A percentile compares a stretch with the other conserved stretches of the same genome.
phyloP scores from a whole-genome alignment of 2,888 invertebrate species.

The Tipula vernalis region DNA sequence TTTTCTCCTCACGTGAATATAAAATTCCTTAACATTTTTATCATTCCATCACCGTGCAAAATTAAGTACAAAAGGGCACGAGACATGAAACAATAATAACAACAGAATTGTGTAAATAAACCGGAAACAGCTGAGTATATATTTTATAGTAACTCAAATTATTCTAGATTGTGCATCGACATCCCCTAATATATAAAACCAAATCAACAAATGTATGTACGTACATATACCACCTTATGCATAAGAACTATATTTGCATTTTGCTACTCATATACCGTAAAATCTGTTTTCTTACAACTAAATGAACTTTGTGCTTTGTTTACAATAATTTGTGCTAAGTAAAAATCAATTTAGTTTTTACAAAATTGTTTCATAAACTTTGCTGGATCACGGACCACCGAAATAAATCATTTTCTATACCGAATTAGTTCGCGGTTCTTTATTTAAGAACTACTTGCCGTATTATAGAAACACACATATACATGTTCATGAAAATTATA shows the following conservation, averaged over 20 bases:
- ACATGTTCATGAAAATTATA: neutral
- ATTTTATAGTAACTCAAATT: neutral
- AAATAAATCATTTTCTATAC: no score
- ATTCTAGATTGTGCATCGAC: neutral
- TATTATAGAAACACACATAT: neutral
- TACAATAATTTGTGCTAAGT: no score
- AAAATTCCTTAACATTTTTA: neutral
- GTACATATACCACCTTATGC: neutral
- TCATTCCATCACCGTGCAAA: neutral
- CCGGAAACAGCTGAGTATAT: slow-evolving; percentile 5
- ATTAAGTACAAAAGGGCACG: neutral
- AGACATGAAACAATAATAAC: neutral
- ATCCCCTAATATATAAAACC: neutral
- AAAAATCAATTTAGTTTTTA: no score
- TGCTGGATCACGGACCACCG: no score
- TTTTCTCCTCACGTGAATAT: neutral
- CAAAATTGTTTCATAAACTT: neutral
- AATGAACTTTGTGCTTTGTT: neutral
- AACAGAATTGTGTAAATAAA: neutral
- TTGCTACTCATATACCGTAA: neutral
- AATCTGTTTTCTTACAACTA: neutral
- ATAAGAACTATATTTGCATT: neutral
- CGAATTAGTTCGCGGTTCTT: no score
- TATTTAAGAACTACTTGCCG: no score
- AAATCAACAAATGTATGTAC: neutral